These are phyloP conservation scores for Crossocerus cetratus DNA, from an alignment of 2,888 invertebrate genomes.

Conservation along the genomic window DNA sequence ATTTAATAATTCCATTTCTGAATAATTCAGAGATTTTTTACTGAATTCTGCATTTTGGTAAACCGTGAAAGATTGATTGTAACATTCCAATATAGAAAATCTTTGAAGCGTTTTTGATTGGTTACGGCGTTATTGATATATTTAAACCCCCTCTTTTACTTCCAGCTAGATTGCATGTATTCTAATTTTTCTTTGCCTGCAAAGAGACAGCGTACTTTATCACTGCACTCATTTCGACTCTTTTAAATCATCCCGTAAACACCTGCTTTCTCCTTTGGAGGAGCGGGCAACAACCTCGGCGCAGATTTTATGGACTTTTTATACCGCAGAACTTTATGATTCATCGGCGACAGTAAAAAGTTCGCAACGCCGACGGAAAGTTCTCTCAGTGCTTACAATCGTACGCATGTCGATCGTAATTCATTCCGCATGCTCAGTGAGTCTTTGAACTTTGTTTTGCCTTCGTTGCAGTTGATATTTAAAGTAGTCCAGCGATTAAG, in stretches of 20 bases:
- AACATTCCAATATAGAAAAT: too few relatives aligned
- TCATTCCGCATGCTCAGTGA: slow-evolving; percentile 2
- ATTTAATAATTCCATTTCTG: too few relatives aligned
- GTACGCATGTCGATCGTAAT: slow-evolving; percentile 9
- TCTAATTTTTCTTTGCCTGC: slow-evolving; percentile 23
- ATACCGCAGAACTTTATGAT: slow-evolving; percentile 26
- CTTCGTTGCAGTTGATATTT: too few relatives aligned
- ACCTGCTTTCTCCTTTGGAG: slow-evolving; percentile 26
- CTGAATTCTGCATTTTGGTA: too few relatives aligned
- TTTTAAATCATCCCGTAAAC: slow-evolving; percentile 24
- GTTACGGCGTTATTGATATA: too few relatives aligned
- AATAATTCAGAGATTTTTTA: too few relatives aligned
- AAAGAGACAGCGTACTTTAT: slow-evolving; percentile 25
- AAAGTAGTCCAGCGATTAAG: too few relatives aligned
- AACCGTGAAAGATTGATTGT: too few relatives aligned
- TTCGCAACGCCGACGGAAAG: not conserved
- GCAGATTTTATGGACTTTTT: not conserved
- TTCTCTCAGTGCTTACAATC: not conserved
- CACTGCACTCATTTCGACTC: slow-evolving; percentile 18
- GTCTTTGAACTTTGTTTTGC: too few relatives aligned
- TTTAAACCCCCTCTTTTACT: not conserved
- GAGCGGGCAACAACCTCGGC: not conserved
- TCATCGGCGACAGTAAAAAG: slow-evolving; percentile 17
- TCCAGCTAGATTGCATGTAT: slow-evolving; percentile 10
- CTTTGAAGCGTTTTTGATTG: too few relatives aligned